Evolutionary conservation across 2,888 invertebrate genomes (phyloP), one percentile per base, ranked within the genome.

Genomic region (Frankliniella intonsa): DNA sequence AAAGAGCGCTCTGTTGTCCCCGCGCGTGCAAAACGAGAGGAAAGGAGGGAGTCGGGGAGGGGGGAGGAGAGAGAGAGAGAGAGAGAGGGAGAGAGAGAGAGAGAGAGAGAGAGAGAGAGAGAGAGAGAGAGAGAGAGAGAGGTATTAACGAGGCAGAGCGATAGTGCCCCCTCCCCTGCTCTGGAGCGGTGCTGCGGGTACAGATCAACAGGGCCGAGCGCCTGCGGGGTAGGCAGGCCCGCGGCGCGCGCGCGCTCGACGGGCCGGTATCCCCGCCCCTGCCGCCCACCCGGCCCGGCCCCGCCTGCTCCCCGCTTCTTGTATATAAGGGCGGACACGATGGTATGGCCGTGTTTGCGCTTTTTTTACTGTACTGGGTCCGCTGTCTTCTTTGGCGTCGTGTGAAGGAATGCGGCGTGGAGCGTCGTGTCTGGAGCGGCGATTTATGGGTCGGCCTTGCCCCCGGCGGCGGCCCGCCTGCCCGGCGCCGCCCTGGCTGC

Each of bases 101-200:
- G 62, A 62, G 62, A 62, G 62, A 62, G 62, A 62, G 62, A 62
- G 62, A 62, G 62, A 62, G 62, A 62, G 62, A 62, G 62, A 62
- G 62, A 62, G 62, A 62, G 62, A 62, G 62, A 62, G 62, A 62
- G 62, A 65, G 65, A 65, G 65, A 65, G 65, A 65, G 65, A 19
- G 7, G n/a, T 14, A 65, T 14, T 3, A n/a, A 8, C 14, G 65
- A 65, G 69, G 22, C n/a, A n/a, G 69, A n/a, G 69, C 19, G 22
- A 69, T 5, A n/a, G 14, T 12, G 55, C 12, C 19, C 55, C 14
- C 55, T 14, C 55, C 12, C 55, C 19, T 12, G 11, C 14, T 10
- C 19, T 55, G 55, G 55, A 5, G 55, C 14, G 55, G 38, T 38
- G 38, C 38, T 11, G 55, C 55, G 14, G 55, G 55, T 19, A 19